Percentiles rank a stretch among this genome's conserved stretches.
These are phyloP conservation scores for Cydia amplana DNA, from an alignment of 1,140 invertebrate genomes.

Conservation along the genomic window DNA sequence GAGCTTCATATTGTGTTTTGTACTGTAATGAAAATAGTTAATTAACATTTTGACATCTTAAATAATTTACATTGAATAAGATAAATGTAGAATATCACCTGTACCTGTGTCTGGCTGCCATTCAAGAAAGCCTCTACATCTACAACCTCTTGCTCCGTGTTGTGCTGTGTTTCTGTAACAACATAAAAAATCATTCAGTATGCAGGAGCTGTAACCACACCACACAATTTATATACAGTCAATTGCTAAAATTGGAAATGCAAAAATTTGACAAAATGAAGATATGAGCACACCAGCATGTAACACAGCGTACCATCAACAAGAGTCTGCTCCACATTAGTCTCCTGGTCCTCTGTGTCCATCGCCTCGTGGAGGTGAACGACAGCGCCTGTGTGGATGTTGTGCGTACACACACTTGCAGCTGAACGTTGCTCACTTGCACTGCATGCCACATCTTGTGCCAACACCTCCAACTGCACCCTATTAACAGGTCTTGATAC, in stretches of 20 bases:
- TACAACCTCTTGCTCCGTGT: conserved; percentile 39
- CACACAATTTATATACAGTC: no score
- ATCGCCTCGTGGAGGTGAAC: not conserved
- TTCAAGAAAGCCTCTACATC: conserved; percentile 59
- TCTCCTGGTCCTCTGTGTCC: not conserved
- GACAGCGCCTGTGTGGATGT: not conserved
- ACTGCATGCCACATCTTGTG: not conserved
- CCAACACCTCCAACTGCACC: not conserved
- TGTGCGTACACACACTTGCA: not conserved
- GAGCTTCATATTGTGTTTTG: conserved; percentile 12
- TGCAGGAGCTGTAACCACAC: no score
- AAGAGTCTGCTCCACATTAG: not conserved
- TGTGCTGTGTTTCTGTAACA: conserved; percentile 44
- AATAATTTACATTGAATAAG: not conserved
- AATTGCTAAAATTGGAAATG: no score
- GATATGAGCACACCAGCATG: not conserved
- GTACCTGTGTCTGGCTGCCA: conserved; percentile 45
- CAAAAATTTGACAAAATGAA: not conserved
- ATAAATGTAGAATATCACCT: not conserved
- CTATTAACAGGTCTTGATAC: not conserved
- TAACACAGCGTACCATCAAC: not conserved
- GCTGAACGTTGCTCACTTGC: not conserved
- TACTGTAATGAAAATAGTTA: not conserved
- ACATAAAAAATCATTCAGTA: not conserved
- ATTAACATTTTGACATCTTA: no score